These are phyloP conservation scores for Craniophora ligustri DNA, from an alignment of 2,888 invertebrate species.

Conservation along the genomic window DNA sequence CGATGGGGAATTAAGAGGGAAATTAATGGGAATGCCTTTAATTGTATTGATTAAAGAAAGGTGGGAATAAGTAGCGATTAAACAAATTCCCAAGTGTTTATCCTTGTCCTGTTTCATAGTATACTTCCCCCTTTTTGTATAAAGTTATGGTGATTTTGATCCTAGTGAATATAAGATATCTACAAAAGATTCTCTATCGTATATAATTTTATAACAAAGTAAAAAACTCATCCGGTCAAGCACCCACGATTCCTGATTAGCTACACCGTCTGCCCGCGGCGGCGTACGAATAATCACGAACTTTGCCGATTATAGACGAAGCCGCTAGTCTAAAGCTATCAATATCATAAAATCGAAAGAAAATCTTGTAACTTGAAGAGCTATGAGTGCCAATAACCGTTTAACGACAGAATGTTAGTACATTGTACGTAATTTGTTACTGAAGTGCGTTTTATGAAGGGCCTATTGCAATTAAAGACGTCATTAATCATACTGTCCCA, in stretches of 20 bases:
- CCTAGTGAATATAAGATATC: background rate
- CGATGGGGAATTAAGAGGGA: conserved; percentile 26
- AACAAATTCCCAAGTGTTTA: background rate
- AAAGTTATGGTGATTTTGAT: background rate
- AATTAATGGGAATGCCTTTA: conserved; percentile 17
- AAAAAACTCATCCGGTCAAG: conserved; percentile 39
- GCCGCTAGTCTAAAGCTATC: background rate
- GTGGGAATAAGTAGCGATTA: background rate
- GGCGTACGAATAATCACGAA: conserved; percentile 40
- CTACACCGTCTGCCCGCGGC: conserved; percentile 53
- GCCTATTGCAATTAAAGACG: no score
- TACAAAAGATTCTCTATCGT: conserved; percentile 14
- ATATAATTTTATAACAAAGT: conserved; percentile 15
- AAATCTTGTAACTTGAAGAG: no score
- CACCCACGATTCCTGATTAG: conserved; percentile 59
- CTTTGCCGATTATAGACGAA: conserved; percentile 37
- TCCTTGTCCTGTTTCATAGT: background rate
- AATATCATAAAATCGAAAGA: background rate
- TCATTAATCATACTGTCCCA: no score
- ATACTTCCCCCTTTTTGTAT: no score
- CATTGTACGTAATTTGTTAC: no score
- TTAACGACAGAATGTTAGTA: no score
- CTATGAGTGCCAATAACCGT: no score
- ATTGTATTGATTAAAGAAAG: background rate
- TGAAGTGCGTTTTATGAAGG: no score